These are phyloP conservation scores for Tinamus guttatus DNA, from an alignment of 2,113 vertebrate species.

Conservation along the genomic window DNA sequence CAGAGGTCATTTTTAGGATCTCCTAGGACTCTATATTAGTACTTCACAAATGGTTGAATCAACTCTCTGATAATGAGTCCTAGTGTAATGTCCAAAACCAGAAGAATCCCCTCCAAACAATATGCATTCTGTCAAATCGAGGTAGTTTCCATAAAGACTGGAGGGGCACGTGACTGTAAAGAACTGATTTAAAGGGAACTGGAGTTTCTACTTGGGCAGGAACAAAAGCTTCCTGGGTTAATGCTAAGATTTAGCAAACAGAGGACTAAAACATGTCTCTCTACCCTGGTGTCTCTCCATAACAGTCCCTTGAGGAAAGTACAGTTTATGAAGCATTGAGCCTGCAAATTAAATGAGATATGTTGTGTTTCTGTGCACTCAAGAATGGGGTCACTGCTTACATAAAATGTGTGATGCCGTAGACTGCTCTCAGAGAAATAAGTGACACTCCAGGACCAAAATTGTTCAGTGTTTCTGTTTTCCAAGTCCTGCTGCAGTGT, in stretches of 20 bases:
- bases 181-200: not conserved
- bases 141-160: not conserved
- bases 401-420: accelerated
- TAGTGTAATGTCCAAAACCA: not conserved
- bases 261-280: not conserved
- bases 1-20: not conserved
- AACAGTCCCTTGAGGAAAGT: not conserved
- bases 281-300: not conserved
- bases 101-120: not conserved
- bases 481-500: not conserved
- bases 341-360: slow-evolving; percentile 7
- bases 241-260: not conserved
- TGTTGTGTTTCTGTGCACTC: not conserved
- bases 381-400: not conserved
- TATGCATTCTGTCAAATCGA: not conserved
- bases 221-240: not conserved
- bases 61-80: not conserved
- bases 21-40: not conserved
- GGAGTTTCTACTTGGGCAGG: not conserved
- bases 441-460: not conserved
- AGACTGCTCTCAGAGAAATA: not conserved
- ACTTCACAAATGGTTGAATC: not conserved
- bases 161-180: not conserved
- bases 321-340: not conserved
- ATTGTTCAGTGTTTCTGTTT: not conserved